Percentiles rank a stretch among this genome's conserved stretches.
phyloP scores from a whole-genome alignment of 2,888 invertebrate species.

The Onthophagus sagittarius region DNA sequence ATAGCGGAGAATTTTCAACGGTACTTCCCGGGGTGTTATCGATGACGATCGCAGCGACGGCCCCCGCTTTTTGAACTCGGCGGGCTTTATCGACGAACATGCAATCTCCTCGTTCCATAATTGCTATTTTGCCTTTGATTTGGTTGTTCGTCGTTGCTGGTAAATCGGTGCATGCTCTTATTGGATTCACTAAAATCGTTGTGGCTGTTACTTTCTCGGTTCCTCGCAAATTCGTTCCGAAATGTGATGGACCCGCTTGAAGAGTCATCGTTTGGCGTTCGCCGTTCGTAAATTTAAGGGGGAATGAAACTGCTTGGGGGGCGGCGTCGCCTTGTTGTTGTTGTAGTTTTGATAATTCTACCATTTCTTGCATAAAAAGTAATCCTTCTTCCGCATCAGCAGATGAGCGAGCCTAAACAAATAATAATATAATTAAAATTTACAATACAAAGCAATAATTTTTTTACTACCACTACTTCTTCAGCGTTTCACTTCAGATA shows the following conservation, averaged over 20 bases:
- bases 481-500: too few species aligned
- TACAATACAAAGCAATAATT: too few species aligned
- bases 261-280: conserved; percentile 45
- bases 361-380: conserved; percentile 96
- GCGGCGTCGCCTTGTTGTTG: conserved; percentile 55
- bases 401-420: conserved; percentile 71
- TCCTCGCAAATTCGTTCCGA: conserved; percentile 72
- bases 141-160: conserved; percentile 51
- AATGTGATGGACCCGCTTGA: conserved; percentile 86
- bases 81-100: conserved; percentile 95
- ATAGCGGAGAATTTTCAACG: conserved; percentile 73
- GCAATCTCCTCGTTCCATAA: conserved; percentile 89
- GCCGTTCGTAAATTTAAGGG: conserved; percentile 41
- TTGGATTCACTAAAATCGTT: conserved; percentile 64
- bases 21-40: conserved; percentile 78
- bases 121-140: conserved; percentile 69
- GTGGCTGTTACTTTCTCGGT: conserved; percentile 63
- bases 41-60: conserved; percentile 77
- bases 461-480: too few species aligned
- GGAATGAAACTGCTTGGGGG: conserved; percentile 53
- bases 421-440: neutral
- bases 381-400: conserved; percentile 90
- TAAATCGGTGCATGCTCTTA: conserved; percentile 62
- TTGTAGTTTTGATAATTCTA: conserved; percentile 78
- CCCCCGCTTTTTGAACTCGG: conserved; percentile 76